Conservation (phyloP, 2,888 invertebrate genomes). For the Arrhopalites spinosus region DNA sequence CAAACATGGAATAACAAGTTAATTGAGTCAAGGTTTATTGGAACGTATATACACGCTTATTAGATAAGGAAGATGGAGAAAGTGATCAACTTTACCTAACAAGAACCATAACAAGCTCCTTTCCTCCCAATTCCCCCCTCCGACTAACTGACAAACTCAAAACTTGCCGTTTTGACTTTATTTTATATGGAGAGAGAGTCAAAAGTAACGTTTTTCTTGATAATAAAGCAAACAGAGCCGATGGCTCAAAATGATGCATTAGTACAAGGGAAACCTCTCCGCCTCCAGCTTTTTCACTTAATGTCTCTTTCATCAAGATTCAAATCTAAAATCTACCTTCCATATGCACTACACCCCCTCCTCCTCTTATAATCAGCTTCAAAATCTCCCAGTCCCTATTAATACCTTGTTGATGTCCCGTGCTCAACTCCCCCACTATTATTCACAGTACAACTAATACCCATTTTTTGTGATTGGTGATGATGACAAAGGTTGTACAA, state of each 20-base stretch:
- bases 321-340: too few relatives aligned
- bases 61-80: background rate
- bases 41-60: background rate
- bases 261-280: background rate
- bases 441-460: too few relatives aligned
- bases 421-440: too few relatives aligned
- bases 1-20: background rate
- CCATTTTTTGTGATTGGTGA: too few relatives aligned
- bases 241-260: background rate
- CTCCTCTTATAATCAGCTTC: too few relatives aligned
- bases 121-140: background rate
- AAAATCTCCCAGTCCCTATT: too few relatives aligned
- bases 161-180: background rate
- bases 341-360: too few relatives aligned
- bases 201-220: background rate
- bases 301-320: too few relatives aligned
- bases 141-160: too few relatives aligned
- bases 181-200: background rate
- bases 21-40: constrained; percentile 3
- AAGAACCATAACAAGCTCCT: background rate
- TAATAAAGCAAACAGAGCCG: background rate
- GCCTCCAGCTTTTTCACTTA: too few relatives aligned
- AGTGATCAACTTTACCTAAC: constrained; percentile 7
- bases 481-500: too few relatives aligned
- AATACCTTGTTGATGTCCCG: too few relatives aligned